Evolutionary conservation across 1,140 invertebrate genomes (phyloP).

Genomic region (Subanguina moxae): DNA sequence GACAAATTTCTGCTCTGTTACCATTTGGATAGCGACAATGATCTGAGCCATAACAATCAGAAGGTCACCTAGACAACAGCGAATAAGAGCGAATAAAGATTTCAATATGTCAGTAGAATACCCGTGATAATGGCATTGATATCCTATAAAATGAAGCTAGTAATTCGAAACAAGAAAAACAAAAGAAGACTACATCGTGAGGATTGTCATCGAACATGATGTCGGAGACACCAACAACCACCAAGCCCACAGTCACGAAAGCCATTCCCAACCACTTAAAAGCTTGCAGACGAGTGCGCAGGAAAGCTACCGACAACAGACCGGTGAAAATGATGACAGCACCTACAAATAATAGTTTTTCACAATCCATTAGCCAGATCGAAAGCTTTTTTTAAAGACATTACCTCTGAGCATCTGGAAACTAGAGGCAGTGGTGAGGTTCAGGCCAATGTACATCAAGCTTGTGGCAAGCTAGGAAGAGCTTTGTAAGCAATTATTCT

Average conservation of each 20-base stretch:
- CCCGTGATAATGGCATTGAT: constrained; percentile 77
- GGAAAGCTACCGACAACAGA: constrained; percentile 79
- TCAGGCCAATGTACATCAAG: constrained; percentile 80
- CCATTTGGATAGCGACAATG: constrained; percentile 85
- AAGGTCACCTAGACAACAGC: constrained; percentile 74
- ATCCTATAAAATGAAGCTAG: constrained; percentile 50
- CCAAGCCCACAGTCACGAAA: constrained; percentile 74
- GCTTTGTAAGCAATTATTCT: background rate
- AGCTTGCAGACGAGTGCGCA: constrained; percentile 67
- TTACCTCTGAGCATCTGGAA: constrained; percentile 91
- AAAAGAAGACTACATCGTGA: constrained; percentile 39
- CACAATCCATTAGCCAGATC: background rate
- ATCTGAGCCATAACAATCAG: constrained; percentile 80
- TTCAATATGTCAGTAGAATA: constrained; percentile 40
- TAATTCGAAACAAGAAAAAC: too few species aligned
- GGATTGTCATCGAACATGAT: constrained; percentile 63
- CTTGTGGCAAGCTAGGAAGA: background rate
- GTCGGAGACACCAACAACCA: constrained; percentile 77
- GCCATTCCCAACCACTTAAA: constrained; percentile 78
- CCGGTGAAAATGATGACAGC: constrained; percentile 89
- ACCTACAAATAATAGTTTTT: constrained; percentile 63
- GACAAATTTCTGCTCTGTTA: constrained; percentile 86
- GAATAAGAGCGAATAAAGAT: constrained; percentile 6
- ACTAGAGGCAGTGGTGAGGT: constrained; percentile 83
- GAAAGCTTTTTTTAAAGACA: background rate